Base-by-base conservation (phyloP, 1,140 invertebrate species). In the Andrena cerasifolii region DNA sequence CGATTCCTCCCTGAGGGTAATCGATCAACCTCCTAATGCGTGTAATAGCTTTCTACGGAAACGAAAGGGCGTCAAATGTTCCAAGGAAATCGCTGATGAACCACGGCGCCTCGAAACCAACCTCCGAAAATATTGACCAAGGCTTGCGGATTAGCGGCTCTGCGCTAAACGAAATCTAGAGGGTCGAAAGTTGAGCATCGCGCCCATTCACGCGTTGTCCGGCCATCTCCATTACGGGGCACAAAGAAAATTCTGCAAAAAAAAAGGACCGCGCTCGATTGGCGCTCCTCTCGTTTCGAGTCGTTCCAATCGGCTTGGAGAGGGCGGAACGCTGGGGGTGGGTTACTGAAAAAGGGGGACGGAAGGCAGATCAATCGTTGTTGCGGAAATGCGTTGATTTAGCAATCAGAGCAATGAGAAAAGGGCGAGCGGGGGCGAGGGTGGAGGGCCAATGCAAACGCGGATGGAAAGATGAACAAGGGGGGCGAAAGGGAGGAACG, bases 351-450 rank as follows among this genome's bases (percentile, higher is more conserved):
- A 5, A 43, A 10, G 53, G 33, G 49, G 8, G 56, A 12, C 24
- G 18, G 45, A 65, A 49, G 54, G 53, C 61, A 26, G 79, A 82
- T 87, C 79, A 85, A 89, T 88, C 79, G 79, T 72, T 61, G 75
- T 85, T 62, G 78, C 78, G 84, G 77, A 90, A 90, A 88, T 86
- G 79, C 85, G 85, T 90, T 88, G 88, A 91, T 90, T 90, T 84
- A 85, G 82, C 84, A 89, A 89, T 86, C 82, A 76, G 68, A 84
- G 78, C 73, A 49, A 62, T 58, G 65, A 70, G 63, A 79, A 74
- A 51, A 28, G 79, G 31, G 24, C 36, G 51, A 47, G 18, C 12
- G 12, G 28, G 2, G 47, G 40, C 14, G n/a, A 12, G n/a, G 31
- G n/a, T 12, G 12, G 33, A 28, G 26, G 53, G 36, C 16, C 45